A percentile compares a stretch with the other conserved stretches of the same genome.
Conservation (phyloP, 1,140 invertebrate species). For the Anthonomus grandis region DNA sequence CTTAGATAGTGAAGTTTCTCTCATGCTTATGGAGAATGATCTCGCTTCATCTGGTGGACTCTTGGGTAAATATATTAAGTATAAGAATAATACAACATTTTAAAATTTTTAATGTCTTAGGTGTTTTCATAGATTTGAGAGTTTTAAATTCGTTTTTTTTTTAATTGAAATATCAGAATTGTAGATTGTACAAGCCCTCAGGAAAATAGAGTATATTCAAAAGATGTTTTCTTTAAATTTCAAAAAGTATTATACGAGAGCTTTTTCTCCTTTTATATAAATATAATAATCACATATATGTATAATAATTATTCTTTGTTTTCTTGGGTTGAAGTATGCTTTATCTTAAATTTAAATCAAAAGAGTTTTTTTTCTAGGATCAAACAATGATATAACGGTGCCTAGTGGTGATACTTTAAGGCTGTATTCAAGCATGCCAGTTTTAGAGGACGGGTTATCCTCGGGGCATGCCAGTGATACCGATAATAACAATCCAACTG, state of each 20-base stretch:
- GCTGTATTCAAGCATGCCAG: conserved; percentile 75
- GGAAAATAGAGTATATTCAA: too few species aligned
- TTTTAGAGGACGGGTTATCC: conserved; percentile 90
- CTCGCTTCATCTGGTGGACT: conserved; percentile 48
- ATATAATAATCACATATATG: too few species aligned
- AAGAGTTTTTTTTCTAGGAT: conserved; percentile 48
- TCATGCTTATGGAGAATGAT: conserved; percentile 70
- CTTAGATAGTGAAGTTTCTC: conserved; percentile 75
- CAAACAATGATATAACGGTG: conserved; percentile 55
- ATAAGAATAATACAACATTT: too few species aligned
- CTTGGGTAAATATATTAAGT: conserved; percentile 40
- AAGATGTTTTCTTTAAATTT: too few species aligned
- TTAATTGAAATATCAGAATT: neutral
- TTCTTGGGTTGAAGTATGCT: too few species aligned
- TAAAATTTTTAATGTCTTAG: too few species aligned
- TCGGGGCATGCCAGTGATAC: conserved; percentile 89
- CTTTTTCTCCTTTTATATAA: too few species aligned
- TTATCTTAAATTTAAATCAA: too few species aligned
- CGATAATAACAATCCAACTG: conserved; percentile 78
- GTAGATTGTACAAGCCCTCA: too few species aligned
- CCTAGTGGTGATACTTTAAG: conserved; percentile 51
- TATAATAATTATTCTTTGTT: too few species aligned
- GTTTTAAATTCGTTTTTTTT: neutral
- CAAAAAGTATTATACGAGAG: too few species aligned
- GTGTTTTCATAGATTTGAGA: too few species aligned